Base-by-base conservation (phyloP, 2,888 invertebrate genomes). In the Ceramica pisi region DNA sequence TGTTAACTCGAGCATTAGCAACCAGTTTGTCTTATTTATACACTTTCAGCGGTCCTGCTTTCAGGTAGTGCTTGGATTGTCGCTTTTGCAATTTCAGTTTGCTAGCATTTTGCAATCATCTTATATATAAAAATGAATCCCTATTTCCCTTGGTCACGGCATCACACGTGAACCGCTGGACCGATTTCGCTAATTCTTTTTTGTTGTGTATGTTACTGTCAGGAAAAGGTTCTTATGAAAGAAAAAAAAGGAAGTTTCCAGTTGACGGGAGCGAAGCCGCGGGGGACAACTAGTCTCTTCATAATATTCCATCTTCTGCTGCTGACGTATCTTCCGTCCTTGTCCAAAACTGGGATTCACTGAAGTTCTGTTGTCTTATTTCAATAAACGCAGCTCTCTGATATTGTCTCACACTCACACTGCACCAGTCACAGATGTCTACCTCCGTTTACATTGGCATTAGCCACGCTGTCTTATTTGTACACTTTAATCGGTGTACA, bases 381-480 rank as follows among this genome's bases (percentile, higher is more conserved):
- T 41, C 12, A 73, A 48, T 23, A 73, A 73, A 48, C 23, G 59
- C 67, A 55, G 16, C 50, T 41, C 35, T 60, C 23, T 55, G 5
- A 6, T 66, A 19, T 72, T 71, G 12, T 31, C 26, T 16, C 50
- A n/a, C 46, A 48, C 60, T 50, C 35, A 9, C 41, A 14, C 16
- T 60, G 12, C 51, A 44, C 46, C 31, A 51, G 57, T 71, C n/a
- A 59, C 16, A 57, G 38, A 50, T 77, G 57, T 50, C 50, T 60
- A 41, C 46, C 16, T 23, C 10, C 7, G 73, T 71, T 23, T 65
- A 60, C 46, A 44, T 46, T 48, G 10, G 50, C 19, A 64, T 70
- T 75, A 75, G 56, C 56, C 57, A 21, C 35, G 23, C 62, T 51
- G 46, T 66, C 65, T 65, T 53, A 64, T 60, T 63, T 78, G n/a